Base-by-base conservation (phyloP, 1,140 invertebrate species). In the Thereuonema tuberculata region DNA sequence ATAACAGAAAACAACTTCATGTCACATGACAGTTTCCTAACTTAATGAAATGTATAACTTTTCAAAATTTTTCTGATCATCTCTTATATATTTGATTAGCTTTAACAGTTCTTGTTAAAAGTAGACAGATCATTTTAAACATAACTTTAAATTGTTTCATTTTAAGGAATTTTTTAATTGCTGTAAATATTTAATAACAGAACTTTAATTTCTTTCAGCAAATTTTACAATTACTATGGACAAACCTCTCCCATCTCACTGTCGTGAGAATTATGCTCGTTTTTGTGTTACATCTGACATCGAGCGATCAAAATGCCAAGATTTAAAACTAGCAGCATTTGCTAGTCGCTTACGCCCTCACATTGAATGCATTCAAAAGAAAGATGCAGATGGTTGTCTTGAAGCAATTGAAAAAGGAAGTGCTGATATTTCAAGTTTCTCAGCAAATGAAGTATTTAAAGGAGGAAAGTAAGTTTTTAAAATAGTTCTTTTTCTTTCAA, bases 201-300 rank as follows among this genome's bases (percentile, higher is more conserved):
- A n/a, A n/a, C n/a, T n/a, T n/a, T n/a, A n/a, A n/a, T n/a, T n/a
- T n/a, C n/a, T n/a, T n/a, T n/a, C n/a, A n/a, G n/a, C n/a, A n/a
- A n/a, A n/a, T n/a, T n/a, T n/a, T n/a, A 78, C 81, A 47, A 82
- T 85, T 64, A 84, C 87, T n/a, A 85, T 89, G 62, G 85, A 86
- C 63, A 78, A 85, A 48, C 80, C 82, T 0, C 28, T 58, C 2
- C 52, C 29, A 2, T 12, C 9, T 28, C 79, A 78, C 48, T 83
- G 83, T 29, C 73, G 78, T 0, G 75, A 78, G 62, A 62, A 74
- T 3, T 67, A 70, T 24, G 71, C 78, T 14, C 77, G 82, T 21
- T 70, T 86, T 60, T 89, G 86, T 66, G 80, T 85, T 9, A 80
- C 78, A 21, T 76, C 73, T 1, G 71, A 78, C 27, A 71, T 77